phyloP scores from a whole-genome alignment of 2,113 vertebrate species.

The Suricata suricatta region DNA sequence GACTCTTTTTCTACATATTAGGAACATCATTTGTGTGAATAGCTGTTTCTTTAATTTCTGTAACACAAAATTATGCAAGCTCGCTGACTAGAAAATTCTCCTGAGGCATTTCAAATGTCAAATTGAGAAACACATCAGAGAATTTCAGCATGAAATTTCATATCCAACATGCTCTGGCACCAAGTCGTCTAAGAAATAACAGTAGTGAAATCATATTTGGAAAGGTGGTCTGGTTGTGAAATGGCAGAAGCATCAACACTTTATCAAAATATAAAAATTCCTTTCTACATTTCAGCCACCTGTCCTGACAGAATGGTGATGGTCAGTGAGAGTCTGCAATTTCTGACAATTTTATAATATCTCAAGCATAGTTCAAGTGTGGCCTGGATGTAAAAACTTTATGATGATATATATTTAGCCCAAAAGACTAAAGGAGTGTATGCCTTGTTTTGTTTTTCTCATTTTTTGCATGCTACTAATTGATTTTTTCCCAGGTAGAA shows the following conservation, averaged over 20 bases:
- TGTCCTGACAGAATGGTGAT: not conserved
- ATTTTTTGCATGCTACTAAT: not conserved
- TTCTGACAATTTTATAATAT: not conserved
- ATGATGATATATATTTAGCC: not conserved
- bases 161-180: not conserved
- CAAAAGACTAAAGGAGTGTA: not conserved
- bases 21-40: not conserved
- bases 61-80: not conserved
- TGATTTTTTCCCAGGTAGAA: conserved; percentile 4
- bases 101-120: not conserved
- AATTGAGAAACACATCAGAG: not conserved
- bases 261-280: not conserved
- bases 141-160: conserved; percentile 16
- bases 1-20: not conserved
- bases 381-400: not conserved
- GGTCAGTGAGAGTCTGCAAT: not conserved
- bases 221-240: not conserved
- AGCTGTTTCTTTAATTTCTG: not conserved
- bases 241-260: not conserved
- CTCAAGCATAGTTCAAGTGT: not conserved
- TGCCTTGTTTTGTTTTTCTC: not conserved
- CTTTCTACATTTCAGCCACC: not conserved
- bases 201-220: not conserved
- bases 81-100: not conserved
- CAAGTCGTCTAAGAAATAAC: not conserved